phyloP scores from a whole-genome alignment of 1,140 invertebrate genomes.

The Ladona fulva region DNA sequence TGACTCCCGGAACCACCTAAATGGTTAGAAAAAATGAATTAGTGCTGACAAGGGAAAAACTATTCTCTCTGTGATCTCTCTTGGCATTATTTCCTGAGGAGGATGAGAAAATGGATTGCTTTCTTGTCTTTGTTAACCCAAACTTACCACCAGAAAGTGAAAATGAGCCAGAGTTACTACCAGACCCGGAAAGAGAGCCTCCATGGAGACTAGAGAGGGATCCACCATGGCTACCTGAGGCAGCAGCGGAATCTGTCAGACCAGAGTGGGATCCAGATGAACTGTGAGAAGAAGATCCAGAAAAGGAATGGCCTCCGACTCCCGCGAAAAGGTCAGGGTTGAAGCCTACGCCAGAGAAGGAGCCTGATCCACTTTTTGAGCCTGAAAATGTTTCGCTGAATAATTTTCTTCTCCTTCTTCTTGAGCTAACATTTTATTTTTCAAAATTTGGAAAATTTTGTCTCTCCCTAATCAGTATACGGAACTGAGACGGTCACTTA shows the following conservation, averaged over 20 bases:
- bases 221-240: neutral
- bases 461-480: no score
- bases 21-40: neutral
- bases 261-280: neutral
- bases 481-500: no score
- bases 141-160: neutral
- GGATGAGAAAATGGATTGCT: neutral
- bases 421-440: no score
- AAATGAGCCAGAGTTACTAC: neutral
- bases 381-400: neutral
- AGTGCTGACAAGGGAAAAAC: neutral
- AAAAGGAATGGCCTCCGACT: neutral
- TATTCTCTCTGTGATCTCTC: no score
- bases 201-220: neutral
- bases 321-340: neutral
- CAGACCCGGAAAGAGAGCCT: neutral
- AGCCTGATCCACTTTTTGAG: neutral
- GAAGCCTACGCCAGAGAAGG: neutral
- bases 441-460: no score
- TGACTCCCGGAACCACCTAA: neutral
- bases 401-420: no score
- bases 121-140: no score
- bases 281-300: neutral
- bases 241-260: neutral
- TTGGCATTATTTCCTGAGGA: neutral